Evolutionary conservation across 2,888 invertebrate genomes (phyloP).

Genomic region (Boloria selene): DNA sequence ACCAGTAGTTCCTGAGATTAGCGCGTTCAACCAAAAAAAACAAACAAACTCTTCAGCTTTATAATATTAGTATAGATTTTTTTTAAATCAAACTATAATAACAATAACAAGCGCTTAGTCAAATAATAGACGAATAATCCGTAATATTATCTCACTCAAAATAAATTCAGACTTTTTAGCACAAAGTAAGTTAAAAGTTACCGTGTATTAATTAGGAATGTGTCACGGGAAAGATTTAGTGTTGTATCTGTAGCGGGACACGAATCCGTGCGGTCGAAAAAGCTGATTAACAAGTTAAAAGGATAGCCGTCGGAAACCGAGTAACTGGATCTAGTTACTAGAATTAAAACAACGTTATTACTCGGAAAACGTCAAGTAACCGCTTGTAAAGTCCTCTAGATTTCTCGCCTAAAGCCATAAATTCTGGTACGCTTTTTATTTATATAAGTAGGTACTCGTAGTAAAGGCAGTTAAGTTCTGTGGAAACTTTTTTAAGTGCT

Average conservation of each 20-base stretch:
- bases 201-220: slow-evolving; percentile 50
- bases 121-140: neutral
- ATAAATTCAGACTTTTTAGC: neutral
- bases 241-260: slow-evolving; percentile 27
- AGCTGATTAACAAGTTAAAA: slow-evolving; percentile 65
- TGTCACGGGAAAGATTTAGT: slow-evolving; percentile 51
- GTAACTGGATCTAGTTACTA: slow-evolving; percentile 30
- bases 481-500: too few relatives aligned
- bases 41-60: too few relatives aligned
- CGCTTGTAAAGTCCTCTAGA: slow-evolving; percentile 1
- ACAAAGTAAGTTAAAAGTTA: slow-evolving; percentile 18
- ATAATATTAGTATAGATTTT: too few relatives aligned
- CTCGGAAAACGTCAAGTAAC: slow-evolving; percentile 20
- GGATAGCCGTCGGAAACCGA: slow-evolving; percentile 35
- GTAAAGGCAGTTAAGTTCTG: too few relatives aligned
- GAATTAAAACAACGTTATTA: slow-evolving; percentile 40
- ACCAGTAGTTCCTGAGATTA: too few relatives aligned
- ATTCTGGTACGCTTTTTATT: neutral
- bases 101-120: neutral
- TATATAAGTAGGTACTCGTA: too few relatives aligned
- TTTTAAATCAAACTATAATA: too few relatives aligned
- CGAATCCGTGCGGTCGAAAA: slow-evolving; percentile 55
- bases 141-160: neutral
- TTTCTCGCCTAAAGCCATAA: neutral
- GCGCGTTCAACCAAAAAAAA: too few relatives aligned